phyloP scores from a whole-genome alignment of 2,888 invertebrate species.

The Pocota personata region DNA sequence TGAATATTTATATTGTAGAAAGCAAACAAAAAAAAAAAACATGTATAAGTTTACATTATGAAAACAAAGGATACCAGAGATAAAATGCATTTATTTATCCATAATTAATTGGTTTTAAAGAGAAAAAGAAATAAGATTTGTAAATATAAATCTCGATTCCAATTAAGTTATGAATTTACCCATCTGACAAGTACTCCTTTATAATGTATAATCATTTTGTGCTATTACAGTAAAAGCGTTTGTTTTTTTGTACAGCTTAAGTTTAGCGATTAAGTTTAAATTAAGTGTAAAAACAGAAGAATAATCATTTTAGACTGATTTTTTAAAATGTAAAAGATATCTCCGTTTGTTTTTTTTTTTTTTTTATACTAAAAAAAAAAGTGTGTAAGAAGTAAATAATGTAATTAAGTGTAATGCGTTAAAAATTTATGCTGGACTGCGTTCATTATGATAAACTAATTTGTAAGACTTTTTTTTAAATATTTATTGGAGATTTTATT shows the following conservation, averaged over 20 bases:
- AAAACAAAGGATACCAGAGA: conserved; percentile 63
- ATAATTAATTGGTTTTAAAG: conserved; percentile 47
- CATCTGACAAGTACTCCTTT: conserved; percentile 24
- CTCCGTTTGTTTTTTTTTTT: too few relatives aligned
- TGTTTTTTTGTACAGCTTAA: conserved; percentile 52
- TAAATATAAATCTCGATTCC: conserved; percentile 54
- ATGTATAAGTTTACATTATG: conserved; percentile 16
- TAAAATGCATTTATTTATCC: conserved; percentile 70
- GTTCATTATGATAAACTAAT: conserved; percentile 5
- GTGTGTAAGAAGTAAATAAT: not conserved
- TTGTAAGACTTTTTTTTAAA: not conserved
- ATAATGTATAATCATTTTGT: conserved; percentile 48
- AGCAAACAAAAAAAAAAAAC: conserved; percentile 22
- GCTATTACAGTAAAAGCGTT: conserved; percentile 42
- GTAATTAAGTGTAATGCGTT: conserved; percentile 15
- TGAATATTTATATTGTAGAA: conserved; percentile 72
- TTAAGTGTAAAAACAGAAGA: conserved; percentile 41
- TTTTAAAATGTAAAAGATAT: conserved; percentile 60
- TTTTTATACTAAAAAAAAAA: conserved; percentile 29
- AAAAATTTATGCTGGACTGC: conserved; percentile 9
- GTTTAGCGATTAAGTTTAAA: conserved; percentile 53
- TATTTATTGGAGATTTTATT: not conserved
- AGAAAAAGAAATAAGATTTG: conserved; percentile 20
- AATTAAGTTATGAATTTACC: conserved; percentile 41
- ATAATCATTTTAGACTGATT: conserved; percentile 71